Evolutionary conservation across 2,888 invertebrate species (phyloP), one percentile per base, ranked within the genome.

Genomic region (Catocala nupta): DNA sequence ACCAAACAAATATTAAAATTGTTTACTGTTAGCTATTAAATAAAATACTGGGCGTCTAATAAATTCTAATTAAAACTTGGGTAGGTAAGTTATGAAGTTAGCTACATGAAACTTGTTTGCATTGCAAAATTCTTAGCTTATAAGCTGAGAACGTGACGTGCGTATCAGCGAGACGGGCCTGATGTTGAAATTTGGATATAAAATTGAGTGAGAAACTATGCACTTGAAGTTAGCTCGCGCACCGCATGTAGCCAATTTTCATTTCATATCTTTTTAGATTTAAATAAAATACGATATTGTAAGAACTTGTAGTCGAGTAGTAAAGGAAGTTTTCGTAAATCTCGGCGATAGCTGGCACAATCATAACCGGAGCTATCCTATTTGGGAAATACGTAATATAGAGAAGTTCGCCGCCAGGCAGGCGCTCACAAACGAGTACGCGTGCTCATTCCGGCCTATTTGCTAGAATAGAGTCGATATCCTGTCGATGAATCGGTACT

Each of bases 331-430:
- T 83, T 86, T 81, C 74, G 71, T 75, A 81, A 86, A 86, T 86
- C 84, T 80, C 81, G 63, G 73, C 78, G 78, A 82, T 80, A 80
- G 80, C 74, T 73, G 70, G 78, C 75, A 78, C 81, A 78, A 84
- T 89, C 84, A 88, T 89, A 89, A 85, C 85, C 75, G 77, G 81
- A 81, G 82, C 83, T 80, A 86, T 87, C 81, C 85, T 87, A 89
- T 88, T 90, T 87, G 82, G 82, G 84, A 84, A 84, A 86, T 87
- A 84, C 80, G 85, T 84, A 84, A 86, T 87, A 83, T 83, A 83
- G 82, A 78, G 81, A 88, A 88, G 86, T 89, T 88, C 74, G 84
- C 88, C 90, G 90, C 87, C 90, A 87, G 82, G 78, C 85, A 81
- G 90, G 86, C 90, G 89, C 87, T 84, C 77, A 68, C 69, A 76